Conservation (phyloP, 2,797 vertebrate species). For the Pseudochirops corinnae region DNA sequence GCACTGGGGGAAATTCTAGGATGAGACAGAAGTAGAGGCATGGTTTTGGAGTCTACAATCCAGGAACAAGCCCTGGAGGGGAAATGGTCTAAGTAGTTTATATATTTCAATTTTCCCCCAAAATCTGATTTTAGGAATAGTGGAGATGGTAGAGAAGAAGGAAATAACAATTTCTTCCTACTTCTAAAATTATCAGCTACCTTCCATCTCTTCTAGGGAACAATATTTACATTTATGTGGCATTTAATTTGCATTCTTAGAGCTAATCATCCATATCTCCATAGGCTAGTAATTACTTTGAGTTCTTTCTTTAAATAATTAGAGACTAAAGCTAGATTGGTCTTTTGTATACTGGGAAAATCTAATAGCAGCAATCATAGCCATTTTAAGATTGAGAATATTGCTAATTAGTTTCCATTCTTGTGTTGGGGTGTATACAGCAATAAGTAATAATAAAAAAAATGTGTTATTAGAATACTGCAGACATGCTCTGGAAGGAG, state of each 20-base stretch:
- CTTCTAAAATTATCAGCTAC: not conserved
- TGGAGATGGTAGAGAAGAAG: not conserved
- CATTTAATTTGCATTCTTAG: slow-evolving; percentile 6
- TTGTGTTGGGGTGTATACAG: not conserved
- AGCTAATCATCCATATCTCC: not conserved
- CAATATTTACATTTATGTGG: not conserved
- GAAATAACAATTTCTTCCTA: not conserved
- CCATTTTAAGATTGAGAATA: not conserved
- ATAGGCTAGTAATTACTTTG: not conserved
- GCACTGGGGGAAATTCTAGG: not conserved
- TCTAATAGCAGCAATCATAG: not conserved
- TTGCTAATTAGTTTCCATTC: not conserved
- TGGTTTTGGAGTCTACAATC: not conserved
- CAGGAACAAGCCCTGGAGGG: not conserved
- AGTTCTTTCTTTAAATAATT: not conserved
- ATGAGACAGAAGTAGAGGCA: not conserved
- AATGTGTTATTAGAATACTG: not conserved
- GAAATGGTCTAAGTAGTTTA: not conserved
- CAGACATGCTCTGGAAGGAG: not conserved
- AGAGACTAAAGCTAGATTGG: not conserved
- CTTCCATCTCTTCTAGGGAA: not conserved
- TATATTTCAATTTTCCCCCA: not conserved
- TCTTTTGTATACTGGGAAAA: not conserved
- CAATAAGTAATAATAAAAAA: not conserved
- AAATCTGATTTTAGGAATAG: not conserved